Conservation (phyloP, 2,797 vertebrate genomes). For the Sebastiscus albofasciatus region DNA sequence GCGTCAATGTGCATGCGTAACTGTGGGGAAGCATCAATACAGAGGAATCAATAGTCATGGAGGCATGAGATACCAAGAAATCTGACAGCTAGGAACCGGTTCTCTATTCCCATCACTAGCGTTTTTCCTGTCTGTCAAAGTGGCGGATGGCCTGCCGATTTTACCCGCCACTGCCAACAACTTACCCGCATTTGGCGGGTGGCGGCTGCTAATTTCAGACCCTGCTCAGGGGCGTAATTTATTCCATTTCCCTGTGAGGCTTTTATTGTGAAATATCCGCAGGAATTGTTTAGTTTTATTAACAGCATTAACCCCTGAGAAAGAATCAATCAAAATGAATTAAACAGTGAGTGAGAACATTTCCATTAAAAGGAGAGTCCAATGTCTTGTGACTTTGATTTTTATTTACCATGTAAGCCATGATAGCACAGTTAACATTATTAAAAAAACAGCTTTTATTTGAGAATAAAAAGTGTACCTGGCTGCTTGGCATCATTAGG, state of each 20-base stretch:
- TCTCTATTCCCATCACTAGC: no score
- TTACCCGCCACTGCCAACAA: no score
- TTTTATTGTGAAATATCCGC: background rate
- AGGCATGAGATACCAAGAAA: no score
- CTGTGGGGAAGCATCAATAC: no score
- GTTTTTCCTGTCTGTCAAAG: no score
- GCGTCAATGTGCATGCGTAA: no score
- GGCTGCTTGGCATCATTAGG: slow-evolving; percentile 96
- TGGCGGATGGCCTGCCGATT: no score
- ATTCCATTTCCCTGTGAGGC: background rate
- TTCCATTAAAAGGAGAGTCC: background rate
- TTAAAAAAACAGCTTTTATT: background rate
- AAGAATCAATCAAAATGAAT: background rate
- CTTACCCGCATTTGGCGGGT: no score
- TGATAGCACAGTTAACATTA: background rate
- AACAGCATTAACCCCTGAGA: background rate
- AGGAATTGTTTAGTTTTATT: background rate
- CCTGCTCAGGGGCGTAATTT: no score
- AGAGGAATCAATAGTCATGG: no score
- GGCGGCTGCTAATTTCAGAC: no score
- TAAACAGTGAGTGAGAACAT: background rate
- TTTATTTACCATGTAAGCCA: background rate
- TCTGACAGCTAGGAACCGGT: no score
- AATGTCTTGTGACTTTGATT: background rate
- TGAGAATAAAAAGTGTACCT: slow-evolving; percentile 73